phyloP scores from a whole-genome alignment of 2,797 vertebrate species.

The Avahi laniger region DNA sequence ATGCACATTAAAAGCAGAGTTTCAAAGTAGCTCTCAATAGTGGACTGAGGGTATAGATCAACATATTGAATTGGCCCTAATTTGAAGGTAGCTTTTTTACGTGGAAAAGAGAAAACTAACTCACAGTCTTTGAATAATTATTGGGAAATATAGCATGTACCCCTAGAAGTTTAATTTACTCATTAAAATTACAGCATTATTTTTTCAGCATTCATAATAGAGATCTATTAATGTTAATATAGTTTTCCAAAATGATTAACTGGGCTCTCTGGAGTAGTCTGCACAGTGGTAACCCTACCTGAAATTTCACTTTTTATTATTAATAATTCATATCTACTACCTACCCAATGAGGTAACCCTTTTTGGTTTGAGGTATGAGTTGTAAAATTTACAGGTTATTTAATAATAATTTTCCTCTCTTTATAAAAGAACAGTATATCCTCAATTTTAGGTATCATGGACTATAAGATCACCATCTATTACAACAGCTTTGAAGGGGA shows the following conservation, averaged over 20 bases:
- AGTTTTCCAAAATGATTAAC: conserved; percentile 48
- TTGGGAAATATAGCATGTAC: background rate
- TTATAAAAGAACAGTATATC: conserved; percentile 11
- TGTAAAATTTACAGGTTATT: conserved; percentile 2
- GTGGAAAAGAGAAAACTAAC: background rate
- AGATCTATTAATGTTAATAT: conserved; percentile 45
- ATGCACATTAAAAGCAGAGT: background rate
- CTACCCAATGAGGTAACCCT: conserved; percentile 30
- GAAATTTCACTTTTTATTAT: conserved; percentile 67
- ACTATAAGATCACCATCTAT: background rate
- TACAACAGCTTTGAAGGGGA: background rate
- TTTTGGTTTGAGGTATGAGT: conserved; percentile 53
- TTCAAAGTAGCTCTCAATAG: background rate
- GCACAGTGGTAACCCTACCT: conserved; percentile 12
- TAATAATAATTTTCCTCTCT: conserved; percentile 44
- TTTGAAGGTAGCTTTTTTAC: background rate
- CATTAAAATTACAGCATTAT: conserved; percentile 30
- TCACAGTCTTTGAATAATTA: conserved; percentile 3
- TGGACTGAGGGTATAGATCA: background rate
- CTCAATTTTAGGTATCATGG: background rate
- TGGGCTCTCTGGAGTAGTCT: conserved; percentile 33
- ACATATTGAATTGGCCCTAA: background rate
- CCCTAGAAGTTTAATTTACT: conserved; percentile 36
- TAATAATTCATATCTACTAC: conserved; percentile 49
- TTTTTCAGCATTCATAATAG: conserved; percentile 26